These are phyloP conservation scores for Cryptotermes secundus DNA, from an alignment of 1,140 invertebrate species.

Conservation along the genomic window DNA sequence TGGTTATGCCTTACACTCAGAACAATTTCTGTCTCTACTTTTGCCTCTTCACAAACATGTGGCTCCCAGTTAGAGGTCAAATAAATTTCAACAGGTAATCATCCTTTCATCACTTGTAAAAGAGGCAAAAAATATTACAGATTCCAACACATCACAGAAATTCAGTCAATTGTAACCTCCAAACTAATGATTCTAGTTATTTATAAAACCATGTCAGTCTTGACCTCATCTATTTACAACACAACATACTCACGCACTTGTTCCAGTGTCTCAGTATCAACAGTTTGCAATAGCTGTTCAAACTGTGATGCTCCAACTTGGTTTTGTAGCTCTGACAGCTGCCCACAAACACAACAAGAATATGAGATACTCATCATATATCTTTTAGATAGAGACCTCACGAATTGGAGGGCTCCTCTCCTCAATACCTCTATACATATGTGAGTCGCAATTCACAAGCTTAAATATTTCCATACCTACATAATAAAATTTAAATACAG, in stretches of 20 bases:
- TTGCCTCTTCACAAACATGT: not conserved
- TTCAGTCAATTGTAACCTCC: not conserved
- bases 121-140: not conserved
- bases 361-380: not conserved
- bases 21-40: not conserved
- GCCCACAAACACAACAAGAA: conserved; percentile 44
- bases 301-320: conserved; percentile 66
- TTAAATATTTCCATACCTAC: no score
- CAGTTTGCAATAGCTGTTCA: conserved; percentile 65
- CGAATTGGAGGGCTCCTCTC: not conserved
- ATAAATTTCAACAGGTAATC: not conserved
- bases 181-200: not conserved
- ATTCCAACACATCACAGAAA: not conserved
- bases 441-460: not conserved
- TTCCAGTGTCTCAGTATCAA: conserved; percentile 65
- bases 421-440: not conserved
- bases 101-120: not conserved
- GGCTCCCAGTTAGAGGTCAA: not conserved
- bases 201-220: conserved; percentile 31
- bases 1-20: not conserved
- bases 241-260: conserved; percentile 64
- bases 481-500: no score
- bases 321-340: conserved; percentile 64
- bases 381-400: no score
- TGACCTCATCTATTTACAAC: conserved; percentile 46